A percentile compares a stretch with the other conserved stretches of the same genome.
These are phyloP conservation scores for Patiria pectinifera DNA, from an alignment of 53 echinoderm and acorn worm species.

Conservation along the genomic window DNA sequence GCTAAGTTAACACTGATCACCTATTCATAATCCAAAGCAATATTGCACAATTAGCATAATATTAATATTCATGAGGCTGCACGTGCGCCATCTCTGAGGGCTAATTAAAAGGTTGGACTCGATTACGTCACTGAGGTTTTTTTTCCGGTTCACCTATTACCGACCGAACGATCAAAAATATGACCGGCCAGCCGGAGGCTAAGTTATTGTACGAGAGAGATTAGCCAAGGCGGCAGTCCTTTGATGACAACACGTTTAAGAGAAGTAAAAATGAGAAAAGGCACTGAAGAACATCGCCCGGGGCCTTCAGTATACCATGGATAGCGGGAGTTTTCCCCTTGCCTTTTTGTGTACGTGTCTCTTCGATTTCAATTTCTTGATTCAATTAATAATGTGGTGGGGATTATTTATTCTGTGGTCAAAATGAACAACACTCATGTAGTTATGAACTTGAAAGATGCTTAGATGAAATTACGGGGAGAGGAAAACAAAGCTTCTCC, in stretches of 20 bases:
- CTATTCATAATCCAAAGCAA: no score
- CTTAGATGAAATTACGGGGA: no score
- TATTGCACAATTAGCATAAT: no score
- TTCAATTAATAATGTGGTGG: no score
- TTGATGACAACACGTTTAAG: conserved; percentile 18
- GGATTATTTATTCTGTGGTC: no score
- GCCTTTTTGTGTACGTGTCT: neutral
- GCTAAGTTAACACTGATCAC: no score
- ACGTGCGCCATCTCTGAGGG: neutral
- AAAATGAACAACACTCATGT: no score
- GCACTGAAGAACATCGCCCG: neutral
- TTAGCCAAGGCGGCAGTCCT: conserved; percentile 7
- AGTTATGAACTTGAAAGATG: no score
- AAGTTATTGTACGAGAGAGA: conserved; percentile 33
- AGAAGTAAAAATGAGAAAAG: neutral
- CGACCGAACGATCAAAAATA: neutral
- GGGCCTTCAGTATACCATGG: neutral
- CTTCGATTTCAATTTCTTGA: neutral
- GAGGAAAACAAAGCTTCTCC: no score
- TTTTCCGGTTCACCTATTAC: conserved; percentile 26
- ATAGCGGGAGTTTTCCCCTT: neutral
- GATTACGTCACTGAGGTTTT: conserved; percentile 29
- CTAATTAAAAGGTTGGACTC: neutral
- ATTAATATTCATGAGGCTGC: neutral
- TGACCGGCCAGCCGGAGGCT: conserved; percentile 26